phyloP scores from a whole-genome alignment of 2,113 vertebrate genomes.

The Ia io region DNA sequence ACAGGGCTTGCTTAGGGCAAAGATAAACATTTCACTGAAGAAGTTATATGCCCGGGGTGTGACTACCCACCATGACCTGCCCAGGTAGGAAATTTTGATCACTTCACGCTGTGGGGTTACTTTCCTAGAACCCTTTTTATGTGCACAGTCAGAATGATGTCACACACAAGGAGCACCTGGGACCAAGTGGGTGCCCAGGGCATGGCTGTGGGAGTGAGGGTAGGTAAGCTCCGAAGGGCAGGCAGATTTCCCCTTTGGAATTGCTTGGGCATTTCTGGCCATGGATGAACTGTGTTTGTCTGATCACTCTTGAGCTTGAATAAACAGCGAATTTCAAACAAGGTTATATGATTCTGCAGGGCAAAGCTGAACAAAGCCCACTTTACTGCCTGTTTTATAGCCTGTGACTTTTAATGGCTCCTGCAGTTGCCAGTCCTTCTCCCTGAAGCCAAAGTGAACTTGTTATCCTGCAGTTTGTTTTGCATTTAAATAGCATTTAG shows the following conservation, averaged over 20 bases:
- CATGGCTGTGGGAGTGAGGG: background rate
- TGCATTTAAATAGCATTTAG: slow-evolving; percentile 65
- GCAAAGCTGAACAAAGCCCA: slow-evolving; percentile 60
- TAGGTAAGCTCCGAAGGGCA: background rate
- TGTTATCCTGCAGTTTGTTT: slow-evolving; percentile 63
- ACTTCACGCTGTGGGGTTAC: background rate
- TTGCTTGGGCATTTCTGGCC: background rate
- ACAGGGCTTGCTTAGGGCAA: background rate
- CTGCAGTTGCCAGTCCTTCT: slow-evolving; percentile 41
- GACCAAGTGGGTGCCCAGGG: accelerated
- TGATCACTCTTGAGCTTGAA: background rate
- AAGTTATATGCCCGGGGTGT: background rate
- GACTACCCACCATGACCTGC: too few species aligned
- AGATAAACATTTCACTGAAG: background rate
- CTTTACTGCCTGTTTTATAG: slow-evolving; percentile 68
- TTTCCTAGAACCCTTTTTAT: background rate
- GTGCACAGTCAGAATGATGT: background rate
- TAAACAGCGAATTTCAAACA: slow-evolving; percentile 39
- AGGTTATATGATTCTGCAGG: slow-evolving; percentile 52
- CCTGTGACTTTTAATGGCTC: slow-evolving; percentile 67
- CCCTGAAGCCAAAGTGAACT: slow-evolving; percentile 56
- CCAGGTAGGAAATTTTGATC: background rate
- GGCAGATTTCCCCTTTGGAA: background rate
- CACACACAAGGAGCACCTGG: background rate
- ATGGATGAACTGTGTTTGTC: background rate